Percentiles rank a stretch among this genome's conserved stretches.
Evolutionary conservation across 2,113 vertebrate species (phyloP).

Genomic region (Rostratula benghalensis): DNA sequence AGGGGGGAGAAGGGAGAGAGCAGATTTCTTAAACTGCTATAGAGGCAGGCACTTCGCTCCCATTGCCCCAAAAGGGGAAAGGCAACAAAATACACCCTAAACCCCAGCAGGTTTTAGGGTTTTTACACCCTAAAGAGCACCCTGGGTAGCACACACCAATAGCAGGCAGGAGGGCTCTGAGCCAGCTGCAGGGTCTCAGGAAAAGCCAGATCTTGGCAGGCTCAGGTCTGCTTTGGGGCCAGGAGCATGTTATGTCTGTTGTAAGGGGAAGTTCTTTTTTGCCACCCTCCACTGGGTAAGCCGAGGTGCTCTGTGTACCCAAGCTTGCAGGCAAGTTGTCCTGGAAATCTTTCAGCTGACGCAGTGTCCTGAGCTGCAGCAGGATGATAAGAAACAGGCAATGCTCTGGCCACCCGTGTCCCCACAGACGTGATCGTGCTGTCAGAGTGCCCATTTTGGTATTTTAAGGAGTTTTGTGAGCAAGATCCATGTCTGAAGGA

Average conservation of each 20-base stretch:
- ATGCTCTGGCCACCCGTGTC: accelerated
- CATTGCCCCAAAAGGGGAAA: accelerated
- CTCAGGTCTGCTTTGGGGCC: not conserved
- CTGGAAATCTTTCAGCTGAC: not conserved
- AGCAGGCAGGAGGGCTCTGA: not conserved
- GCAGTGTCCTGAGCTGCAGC: not conserved
- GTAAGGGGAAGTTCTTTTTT: not conserved
- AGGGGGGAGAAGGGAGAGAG: not conserved
- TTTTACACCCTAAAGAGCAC: not conserved
- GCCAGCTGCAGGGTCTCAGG: not conserved
- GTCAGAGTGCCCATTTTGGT: not conserved
- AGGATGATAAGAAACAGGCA: not conserved
- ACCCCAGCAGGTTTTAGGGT: not conserved
- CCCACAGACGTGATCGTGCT: not conserved
- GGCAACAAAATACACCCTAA: not conserved
- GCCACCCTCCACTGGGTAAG: not conserved
- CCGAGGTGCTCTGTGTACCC: not conserved
- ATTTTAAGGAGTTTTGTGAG: not conserved
- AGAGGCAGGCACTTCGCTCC: not conserved
- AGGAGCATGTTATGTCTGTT: not conserved
- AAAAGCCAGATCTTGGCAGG: not conserved
- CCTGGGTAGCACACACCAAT: not conserved
- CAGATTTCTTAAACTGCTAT: not conserved
- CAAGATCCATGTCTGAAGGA: not conserved
- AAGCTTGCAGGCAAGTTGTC: not conserved